These are phyloP conservation scores for Listronotus bonariensis DNA, from an alignment of 1,140 invertebrate genomes.

Conservation along the genomic window DNA sequence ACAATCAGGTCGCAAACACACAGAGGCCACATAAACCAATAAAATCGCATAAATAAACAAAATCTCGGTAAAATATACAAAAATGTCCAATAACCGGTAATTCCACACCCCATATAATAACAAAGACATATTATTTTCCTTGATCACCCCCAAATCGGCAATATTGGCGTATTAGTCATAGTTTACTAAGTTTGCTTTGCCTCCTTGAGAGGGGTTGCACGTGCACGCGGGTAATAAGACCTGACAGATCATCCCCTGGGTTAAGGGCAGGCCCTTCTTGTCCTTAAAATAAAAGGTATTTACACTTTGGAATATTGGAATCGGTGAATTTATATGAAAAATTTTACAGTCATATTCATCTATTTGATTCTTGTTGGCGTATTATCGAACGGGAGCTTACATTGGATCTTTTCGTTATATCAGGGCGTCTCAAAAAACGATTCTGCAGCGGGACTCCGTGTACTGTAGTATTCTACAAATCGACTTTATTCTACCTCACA, in stretches of 20 bases:
- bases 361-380: too few relatives aligned
- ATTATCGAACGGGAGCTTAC: too few relatives aligned
- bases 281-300: too few relatives aligned
- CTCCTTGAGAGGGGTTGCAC: conserved; percentile 11
- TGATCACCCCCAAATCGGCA: conserved; percentile 27
- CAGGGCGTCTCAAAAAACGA: too few relatives aligned
- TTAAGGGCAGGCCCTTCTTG: background rate
- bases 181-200: conserved; percentile 28
- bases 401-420: too few relatives aligned
- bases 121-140: conserved; percentile 23
- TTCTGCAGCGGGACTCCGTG: too few relatives aligned
- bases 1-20: background rate
- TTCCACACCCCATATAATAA: conserved; percentile 20
- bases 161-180: conserved; percentile 34
- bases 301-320: too few relatives aligned
- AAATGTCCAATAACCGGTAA: conserved; percentile 10
- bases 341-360: too few relatives aligned
- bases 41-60: background rate
- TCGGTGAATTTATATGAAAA: too few relatives aligned
- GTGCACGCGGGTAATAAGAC: conserved; percentile 1
- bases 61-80: conserved; percentile 14
- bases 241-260: conserved; percentile 15
- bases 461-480: too few relatives aligned
- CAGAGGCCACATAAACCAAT: background rate
- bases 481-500: too few relatives aligned